Evolutionary conservation across 2,113 vertebrate genomes (phyloP).

Genomic region (Galemys pyrenaicus): DNA sequence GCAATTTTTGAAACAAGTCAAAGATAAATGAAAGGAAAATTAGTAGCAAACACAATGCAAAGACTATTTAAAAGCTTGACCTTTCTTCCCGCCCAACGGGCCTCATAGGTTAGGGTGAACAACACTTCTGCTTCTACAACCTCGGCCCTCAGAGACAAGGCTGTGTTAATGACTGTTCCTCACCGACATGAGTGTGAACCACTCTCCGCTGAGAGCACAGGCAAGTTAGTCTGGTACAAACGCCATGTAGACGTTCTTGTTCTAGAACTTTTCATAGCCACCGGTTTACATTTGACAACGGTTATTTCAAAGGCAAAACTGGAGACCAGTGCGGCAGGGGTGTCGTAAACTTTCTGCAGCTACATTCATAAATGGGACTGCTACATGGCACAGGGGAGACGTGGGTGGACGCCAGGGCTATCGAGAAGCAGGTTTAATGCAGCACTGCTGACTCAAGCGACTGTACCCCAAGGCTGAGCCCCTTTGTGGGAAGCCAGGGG

Average conservation of each 20-base stretch:
- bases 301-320: slow-evolving; percentile 28
- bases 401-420: too few relatives aligned
- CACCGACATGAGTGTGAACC: not conserved
- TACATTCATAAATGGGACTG: not conserved
- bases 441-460: too few relatives aligned
- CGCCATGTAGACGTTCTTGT: not conserved
- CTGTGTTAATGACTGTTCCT: not conserved
- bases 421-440: too few relatives aligned
- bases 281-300: not conserved
- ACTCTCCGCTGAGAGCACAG: not conserved
- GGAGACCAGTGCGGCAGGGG: not conserved
- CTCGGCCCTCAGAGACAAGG: not conserved
- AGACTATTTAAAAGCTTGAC: not conserved
- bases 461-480: too few relatives aligned
- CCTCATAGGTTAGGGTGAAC: not conserved
- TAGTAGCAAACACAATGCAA: not conserved
- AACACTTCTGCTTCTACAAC: not conserved
- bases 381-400: too few relatives aligned
- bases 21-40: slow-evolving; percentile 13
- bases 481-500: too few relatives aligned
- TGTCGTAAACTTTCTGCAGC: slow-evolving; percentile 51
- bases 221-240: not conserved
- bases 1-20: not conserved
- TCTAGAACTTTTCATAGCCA: not conserved
- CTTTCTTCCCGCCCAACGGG: not conserved